Conservation (phyloP, 37 sponge, comb jelly and placozoan species). For the Chondrilla cf. caribensis region DNA sequence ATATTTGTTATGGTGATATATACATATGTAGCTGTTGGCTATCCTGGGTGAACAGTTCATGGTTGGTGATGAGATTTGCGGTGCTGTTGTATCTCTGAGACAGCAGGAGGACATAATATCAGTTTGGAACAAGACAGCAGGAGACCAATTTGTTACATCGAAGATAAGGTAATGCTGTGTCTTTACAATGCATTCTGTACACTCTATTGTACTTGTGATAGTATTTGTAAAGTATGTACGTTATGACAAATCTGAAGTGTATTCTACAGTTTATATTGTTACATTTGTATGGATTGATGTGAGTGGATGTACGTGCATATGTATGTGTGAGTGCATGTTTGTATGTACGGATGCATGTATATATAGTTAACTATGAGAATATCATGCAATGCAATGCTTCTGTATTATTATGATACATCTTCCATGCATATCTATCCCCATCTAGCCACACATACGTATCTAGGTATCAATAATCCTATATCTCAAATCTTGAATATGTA, state of each 20-base stretch:
- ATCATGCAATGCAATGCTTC: too few relatives aligned
- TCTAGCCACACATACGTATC: too few relatives aligned
- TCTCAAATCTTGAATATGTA: too few relatives aligned
- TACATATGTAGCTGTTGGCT: conserved; percentile 81
- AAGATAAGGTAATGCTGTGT: conserved; percentile 63
- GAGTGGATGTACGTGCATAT: too few relatives aligned
- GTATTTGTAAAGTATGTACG: neutral
- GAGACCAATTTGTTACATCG: conserved; percentile 55
- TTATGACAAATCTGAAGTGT: neutral
- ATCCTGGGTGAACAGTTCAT: conserved; percentile 95
- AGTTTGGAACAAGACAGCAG: conserved; percentile 90
- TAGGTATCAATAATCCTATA: too few relatives aligned
- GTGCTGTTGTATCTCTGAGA: conserved; percentile 85
- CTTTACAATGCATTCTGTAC: neutral
- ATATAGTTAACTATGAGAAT: too few relatives aligned
- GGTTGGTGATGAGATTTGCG: conserved; percentile 97
- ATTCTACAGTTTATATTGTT: neutral
- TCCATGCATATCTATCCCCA: too few relatives aligned
- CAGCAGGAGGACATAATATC: conserved; percentile 84
- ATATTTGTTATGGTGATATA: neutral
- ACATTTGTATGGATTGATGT: too few relatives aligned
- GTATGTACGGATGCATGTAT: too few relatives aligned
- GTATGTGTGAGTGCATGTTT: too few relatives aligned
- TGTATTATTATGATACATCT: too few relatives aligned
- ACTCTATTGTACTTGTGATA: neutral